Percentiles rank a stretch among this genome's conserved stretches.
Conservation (phyloP, 2,888 invertebrate genomes). For the Chironomus tentans region DNA sequence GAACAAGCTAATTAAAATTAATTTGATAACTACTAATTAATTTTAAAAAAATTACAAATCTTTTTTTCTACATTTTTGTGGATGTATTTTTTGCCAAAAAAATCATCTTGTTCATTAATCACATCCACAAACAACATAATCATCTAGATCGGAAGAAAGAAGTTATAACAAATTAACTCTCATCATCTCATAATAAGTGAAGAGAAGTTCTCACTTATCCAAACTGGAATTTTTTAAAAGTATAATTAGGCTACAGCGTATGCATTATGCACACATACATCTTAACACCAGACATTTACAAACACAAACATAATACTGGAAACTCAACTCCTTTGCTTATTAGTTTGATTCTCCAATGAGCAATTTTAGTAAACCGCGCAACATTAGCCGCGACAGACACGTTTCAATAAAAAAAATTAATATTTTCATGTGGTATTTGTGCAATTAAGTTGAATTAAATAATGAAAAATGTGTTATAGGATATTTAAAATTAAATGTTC, state of each 20-base stretch:
- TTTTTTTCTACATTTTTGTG: too few species aligned
- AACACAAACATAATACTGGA: background rate
- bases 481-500: too few species aligned
- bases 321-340: background rate
- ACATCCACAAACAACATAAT: too few species aligned
- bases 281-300: background rate
- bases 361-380: background rate
- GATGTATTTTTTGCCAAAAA: too few species aligned
- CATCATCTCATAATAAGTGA: background rate
- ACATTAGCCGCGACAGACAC: background rate
- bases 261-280: background rate
- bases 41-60: too few species aligned
- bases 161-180: background rate
- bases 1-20: too few species aligned
- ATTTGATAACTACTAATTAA: too few species aligned
- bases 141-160: too few species aligned
- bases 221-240: background rate
- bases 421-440: background rate
- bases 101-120: too few species aligned
- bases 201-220: background rate
- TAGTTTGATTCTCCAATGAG: background rate
- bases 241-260: background rate
- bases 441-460: too few species aligned
- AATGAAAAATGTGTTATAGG: too few species aligned
- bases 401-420: background rate